Conservation (phyloP, 2,797 vertebrate species). For the Sternotherus odoratus region DNA sequence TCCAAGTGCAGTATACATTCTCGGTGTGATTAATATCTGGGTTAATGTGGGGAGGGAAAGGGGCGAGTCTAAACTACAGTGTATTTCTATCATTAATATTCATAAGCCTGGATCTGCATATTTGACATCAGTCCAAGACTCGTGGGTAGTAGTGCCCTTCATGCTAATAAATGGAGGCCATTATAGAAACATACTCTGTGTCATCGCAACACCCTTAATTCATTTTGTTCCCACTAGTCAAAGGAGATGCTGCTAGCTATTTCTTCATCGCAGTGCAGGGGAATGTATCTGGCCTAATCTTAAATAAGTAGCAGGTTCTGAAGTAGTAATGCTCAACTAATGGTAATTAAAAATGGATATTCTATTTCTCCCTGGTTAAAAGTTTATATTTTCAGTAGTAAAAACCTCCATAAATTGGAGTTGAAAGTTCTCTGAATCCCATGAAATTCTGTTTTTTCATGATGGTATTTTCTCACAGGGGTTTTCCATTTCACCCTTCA, state of each 20-base stretch:
- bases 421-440: neutral
- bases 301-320: neutral
- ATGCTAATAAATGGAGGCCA: neutral
- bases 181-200: neutral
- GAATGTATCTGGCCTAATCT: neutral
- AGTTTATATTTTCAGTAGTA: neutral
- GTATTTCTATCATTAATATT: neutral
- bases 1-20: neutral
- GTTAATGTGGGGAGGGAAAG: neutral
- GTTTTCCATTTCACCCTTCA: constrained; percentile 38
- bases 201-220: neutral
- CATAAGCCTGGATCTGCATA: neutral
- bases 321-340: neutral
- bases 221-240: neutral
- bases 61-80: neutral
- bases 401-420: constrained; percentile 5
- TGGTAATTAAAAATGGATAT: neutral
- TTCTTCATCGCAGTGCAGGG: neutral
- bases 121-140: constrained; percentile 2
- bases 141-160: neutral
- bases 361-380: neutral
- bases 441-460: neutral
- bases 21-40: neutral
- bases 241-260: neutral
- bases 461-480: constrained; percentile 8